phyloP scores from a whole-genome alignment of 2,888 invertebrate species.

The Nineta flava region DNA sequence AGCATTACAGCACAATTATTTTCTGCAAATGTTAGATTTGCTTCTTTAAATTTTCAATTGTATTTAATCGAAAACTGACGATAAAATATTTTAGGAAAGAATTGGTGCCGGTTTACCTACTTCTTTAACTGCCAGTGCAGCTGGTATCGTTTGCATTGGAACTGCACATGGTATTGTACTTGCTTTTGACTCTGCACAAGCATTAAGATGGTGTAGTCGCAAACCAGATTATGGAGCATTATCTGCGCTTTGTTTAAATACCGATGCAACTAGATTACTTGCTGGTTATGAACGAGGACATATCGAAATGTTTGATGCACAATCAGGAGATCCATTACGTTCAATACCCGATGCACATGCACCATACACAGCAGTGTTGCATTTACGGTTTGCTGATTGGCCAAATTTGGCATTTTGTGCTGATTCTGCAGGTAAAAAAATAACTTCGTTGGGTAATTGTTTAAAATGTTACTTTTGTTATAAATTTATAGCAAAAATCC shows the following conservation, averaged over 20 bases:
- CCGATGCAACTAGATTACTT: conserved; percentile 70
- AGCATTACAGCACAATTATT: conserved; percentile 77
- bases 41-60: conserved; percentile 4
- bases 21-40: conserved; percentile 61
- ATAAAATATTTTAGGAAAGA: conserved; percentile 45
- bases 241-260: conserved; percentile 71
- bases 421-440: conserved; percentile 34
- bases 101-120: conserved; percentile 82
- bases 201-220: conserved; percentile 74
- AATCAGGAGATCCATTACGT: conserved; percentile 57
- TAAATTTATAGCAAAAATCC: background rate
- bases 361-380: conserved; percentile 66
- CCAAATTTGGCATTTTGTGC: conserved; percentile 63
- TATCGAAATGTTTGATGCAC: conserved; percentile 78
- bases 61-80: background rate
- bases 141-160: conserved; percentile 74
- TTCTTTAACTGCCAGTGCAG: conserved; percentile 56
- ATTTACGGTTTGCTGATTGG: conserved; percentile 49
- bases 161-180: conserved; percentile 86
- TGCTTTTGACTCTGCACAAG: conserved; percentile 74
- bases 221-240: conserved; percentile 62
- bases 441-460: too few species aligned
- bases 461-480: background rate
- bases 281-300: conserved; percentile 67
- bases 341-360: conserved; percentile 68